A percentile compares a stretch with the other conserved stretches of the same genome.
phyloP scores from a whole-genome alignment of 2,113 vertebrate species.

The Azemiops feae region DNA sequence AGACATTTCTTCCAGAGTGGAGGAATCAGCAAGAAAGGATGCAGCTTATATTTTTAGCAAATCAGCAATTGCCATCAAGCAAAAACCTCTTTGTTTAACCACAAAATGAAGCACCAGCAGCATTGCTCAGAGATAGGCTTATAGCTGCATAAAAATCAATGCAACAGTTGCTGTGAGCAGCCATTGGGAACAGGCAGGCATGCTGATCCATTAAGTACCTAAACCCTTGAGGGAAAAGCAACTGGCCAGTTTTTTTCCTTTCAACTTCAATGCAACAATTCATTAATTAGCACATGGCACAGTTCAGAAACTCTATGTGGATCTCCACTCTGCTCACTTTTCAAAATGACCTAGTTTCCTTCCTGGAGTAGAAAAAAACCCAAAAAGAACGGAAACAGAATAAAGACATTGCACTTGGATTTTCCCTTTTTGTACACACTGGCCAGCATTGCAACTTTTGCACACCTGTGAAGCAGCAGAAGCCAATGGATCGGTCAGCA shows the following conservation, averaged over 20 bases:
- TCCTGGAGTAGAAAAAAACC: conserved; percentile 6
- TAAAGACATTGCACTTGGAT: background rate
- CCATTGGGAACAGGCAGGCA: background rate
- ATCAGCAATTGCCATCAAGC: background rate
- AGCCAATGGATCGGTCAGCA: background rate
- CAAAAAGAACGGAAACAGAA: conserved; percentile 19
- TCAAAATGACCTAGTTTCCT: conserved; percentile 60
- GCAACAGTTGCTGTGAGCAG: background rate
- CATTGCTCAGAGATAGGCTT: background rate
- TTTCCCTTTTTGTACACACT: conserved; percentile 56
- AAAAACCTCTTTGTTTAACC: background rate
- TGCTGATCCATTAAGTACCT: background rate
- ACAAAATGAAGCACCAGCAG: background rate
- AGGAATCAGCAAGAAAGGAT: background rate
- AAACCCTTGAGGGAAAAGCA: background rate
- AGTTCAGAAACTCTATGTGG: background rate
- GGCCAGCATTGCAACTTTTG: background rate
- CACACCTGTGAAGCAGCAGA: conserved; percentile 51
- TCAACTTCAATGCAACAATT: background rate
- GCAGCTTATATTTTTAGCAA: background rate
- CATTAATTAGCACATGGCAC: background rate
- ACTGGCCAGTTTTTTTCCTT: conserved; percentile 22
- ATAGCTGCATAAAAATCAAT: background rate
- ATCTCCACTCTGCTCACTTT: conserved; percentile 28
- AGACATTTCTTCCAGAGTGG: background rate